Base-by-base conservation (phyloP, 2,888 invertebrate species). In the Deroplatys truncata region DNA sequence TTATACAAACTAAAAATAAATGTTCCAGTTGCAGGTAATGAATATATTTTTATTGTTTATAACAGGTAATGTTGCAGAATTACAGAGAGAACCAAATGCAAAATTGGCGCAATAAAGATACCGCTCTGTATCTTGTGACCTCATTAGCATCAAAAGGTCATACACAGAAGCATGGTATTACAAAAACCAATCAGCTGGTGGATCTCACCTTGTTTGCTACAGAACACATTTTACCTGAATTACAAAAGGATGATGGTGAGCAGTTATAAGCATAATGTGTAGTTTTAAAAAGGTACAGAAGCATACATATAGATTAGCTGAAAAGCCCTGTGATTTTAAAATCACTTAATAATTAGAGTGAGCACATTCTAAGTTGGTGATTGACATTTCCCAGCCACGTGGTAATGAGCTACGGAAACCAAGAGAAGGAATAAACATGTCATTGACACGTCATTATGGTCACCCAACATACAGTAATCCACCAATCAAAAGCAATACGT, bases 31-130 rank as follows among this genome's bases (percentile, higher is more conserved):
- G 5, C 20, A 72, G 56, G 7, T 20, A 20, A 20, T 72, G 56
- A 72, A 4, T 20, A 20, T 72, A 7, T 15, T 16, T 25, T 72
- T 20, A 20, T 72, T 72, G 25, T 82, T 28, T 86, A 49, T 91
- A 92, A 49, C 92, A 96, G 96, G 95, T 96, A 84, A 97, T 97
- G 97, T 93, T 98, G 89, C 94, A 94, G 87, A 97, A 97, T 92
- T 99, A 98, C 93, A 94, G 94, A 0, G 96, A 96, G 92, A 96
- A 97, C 92, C 98, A 98, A 0, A 93, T 94, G 0, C 93, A 94
- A 89, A 97, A 98, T 93, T 99, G 99, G 99, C 96, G 97, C 89
- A 96, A 97, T 91, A 99, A 99, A 93, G 99, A 99, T 94, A 98
- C 98, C 20, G 99, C 99, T 4, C 96, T 99, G 92, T 99, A 98